Evolutionary conservation across 1,140 invertebrate species (phyloP), one percentile per base, ranked within the genome.

Genomic region (Diabrotica virgifera): DNA sequence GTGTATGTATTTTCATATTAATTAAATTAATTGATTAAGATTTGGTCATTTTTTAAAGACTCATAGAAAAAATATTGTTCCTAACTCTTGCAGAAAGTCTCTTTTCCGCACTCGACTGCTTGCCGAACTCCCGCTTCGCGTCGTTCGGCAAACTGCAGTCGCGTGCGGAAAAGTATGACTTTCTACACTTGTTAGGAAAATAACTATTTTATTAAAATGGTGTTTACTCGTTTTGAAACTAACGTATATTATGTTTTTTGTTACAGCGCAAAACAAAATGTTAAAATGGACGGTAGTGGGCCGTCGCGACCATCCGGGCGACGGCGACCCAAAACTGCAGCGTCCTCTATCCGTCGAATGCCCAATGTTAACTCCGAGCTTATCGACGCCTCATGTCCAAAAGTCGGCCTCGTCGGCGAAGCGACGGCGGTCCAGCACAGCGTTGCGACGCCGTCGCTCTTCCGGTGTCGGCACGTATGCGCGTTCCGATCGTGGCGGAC

Each of bases 221-320:
- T 51, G 5, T 12, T 12, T 10, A 10, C 46, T 51, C 24, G 1
- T 24, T 2, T 2, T 24, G 4, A 24, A 24, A 24, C 24, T 24
- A 24, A 10, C 6, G 40, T 46, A n/a, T 46, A 46, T 46, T 46
- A 10, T 6, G 8, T 46, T 46, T 38, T 59, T 36, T 38, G n/a
- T 59, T 55, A 10, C 52, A 38, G 38, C 37, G 6, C 6, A 10
- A 7, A 14, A 10, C 52, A 73, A 53, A 63, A 79, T 79, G 77
- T 65, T 79, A 53, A 79, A 79, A 71, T 79, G 77, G 77, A 75
- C 76, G 12, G 73, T 77, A 56, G 69, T 70, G 52, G 61, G 69
- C 4, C 68, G 72, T 36, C 71, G 71, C 14, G 71, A 74, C 24
- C 40, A 67, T 9, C 36, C 37, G 3, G 50, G 57, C 60, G 11